These are phyloP conservation scores for Lasiommata megera DNA, from an alignment of 2,888 invertebrate species.

Conservation along the genomic window DNA sequence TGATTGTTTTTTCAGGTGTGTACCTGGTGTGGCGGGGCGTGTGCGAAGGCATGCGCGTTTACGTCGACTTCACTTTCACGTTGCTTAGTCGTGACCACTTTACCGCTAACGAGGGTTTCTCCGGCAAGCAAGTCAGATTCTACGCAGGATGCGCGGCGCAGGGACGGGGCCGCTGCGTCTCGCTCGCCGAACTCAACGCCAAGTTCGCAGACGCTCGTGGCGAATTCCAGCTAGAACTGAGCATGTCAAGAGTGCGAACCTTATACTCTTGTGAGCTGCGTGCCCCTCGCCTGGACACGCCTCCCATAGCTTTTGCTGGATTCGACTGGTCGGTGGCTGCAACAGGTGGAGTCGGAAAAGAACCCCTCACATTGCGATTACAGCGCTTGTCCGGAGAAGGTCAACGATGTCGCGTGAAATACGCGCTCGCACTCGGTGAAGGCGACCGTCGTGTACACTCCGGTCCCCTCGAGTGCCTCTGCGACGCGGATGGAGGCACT, in stretches of 20 bases:
- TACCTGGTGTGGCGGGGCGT: constrained; percentile 89
- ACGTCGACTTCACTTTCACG: constrained; percentile 90
- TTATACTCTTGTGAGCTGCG: constrained; percentile 87
- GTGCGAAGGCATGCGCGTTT: constrained; percentile 87
- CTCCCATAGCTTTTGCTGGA: constrained; percentile 87
- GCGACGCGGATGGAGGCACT: constrained; percentile 86
- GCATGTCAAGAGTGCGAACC: constrained; percentile 87
- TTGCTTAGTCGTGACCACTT: constrained; percentile 91
- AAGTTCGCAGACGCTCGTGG: constrained; percentile 90
- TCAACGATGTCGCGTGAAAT: constrained; percentile 88
- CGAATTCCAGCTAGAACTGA: constrained; percentile 89
- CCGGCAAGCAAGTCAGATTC: constrained; percentile 87
- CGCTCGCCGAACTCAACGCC: constrained; percentile 85
- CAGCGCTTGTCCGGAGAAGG: constrained; percentile 90
- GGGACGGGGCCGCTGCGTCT: constrained; percentile 87
- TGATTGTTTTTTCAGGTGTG: constrained; percentile 81
- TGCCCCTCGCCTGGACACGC: constrained; percentile 79
- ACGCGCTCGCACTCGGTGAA: constrained; percentile 85
- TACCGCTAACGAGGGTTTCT: constrained; percentile 90
- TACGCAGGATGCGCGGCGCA: constrained; percentile 86
- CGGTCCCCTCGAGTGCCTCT: constrained; percentile 85
- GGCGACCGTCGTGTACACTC: constrained; percentile 85
- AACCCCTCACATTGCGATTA: constrained; percentile 79
- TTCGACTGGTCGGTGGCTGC: constrained; percentile 91
- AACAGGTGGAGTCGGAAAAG: constrained; percentile 81